A percentile compares a stretch with the other conserved stretches of the same genome.
phyloP scores from a whole-genome alignment of 2,888 invertebrate species.

The Chymomyza amoena region DNA sequence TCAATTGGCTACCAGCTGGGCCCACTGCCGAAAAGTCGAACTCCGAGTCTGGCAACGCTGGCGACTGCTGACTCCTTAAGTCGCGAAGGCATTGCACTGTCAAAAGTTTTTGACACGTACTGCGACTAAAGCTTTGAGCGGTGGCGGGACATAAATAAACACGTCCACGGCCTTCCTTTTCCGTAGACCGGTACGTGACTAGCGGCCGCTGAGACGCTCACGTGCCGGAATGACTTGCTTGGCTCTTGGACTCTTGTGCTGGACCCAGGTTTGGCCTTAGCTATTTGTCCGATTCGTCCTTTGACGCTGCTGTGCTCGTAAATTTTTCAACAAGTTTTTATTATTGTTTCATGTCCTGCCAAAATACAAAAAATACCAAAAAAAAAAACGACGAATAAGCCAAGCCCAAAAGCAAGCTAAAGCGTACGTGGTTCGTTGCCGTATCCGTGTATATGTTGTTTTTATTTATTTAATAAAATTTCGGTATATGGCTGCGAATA shows the following conservation, averaged over 20 bases:
- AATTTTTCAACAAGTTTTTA: constrained; percentile 67
- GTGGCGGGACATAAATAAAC: constrained; percentile 64
- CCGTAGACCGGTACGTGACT: constrained; percentile 47
- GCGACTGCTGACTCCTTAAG: constrained; percentile 34
- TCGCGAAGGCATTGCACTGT: constrained; percentile 57
- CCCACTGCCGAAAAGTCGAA: neutral
- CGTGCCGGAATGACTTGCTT: constrained; percentile 31
- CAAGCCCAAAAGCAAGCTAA: neutral
- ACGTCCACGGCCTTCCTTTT: constrained; percentile 44
- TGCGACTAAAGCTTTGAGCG: constrained; percentile 63
- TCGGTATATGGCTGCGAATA: constrained; percentile 51
- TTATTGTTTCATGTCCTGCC: constrained; percentile 58
- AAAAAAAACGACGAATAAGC: neutral
- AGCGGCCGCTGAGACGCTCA: constrained; percentile 36
- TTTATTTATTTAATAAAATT: constrained; percentile 63
- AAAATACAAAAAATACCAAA: constrained; percentile 19
- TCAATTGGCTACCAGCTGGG: constrained; percentile 55
- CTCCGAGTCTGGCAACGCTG: neutral
- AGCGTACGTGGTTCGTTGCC: neutral
- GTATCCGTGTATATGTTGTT: constrained; percentile 34
- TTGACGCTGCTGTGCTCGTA: constrained; percentile 51
- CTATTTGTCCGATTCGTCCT: constrained; percentile 52
- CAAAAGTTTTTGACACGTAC: constrained; percentile 69
- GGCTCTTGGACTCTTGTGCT: neutral
- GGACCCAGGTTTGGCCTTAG: constrained; percentile 17